Percentiles rank a stretch among this genome's conserved stretches.
These are phyloP conservation scores for Phengaris arion DNA, from an alignment of 2,888 invertebrate species.

Conservation along the genomic window DNA sequence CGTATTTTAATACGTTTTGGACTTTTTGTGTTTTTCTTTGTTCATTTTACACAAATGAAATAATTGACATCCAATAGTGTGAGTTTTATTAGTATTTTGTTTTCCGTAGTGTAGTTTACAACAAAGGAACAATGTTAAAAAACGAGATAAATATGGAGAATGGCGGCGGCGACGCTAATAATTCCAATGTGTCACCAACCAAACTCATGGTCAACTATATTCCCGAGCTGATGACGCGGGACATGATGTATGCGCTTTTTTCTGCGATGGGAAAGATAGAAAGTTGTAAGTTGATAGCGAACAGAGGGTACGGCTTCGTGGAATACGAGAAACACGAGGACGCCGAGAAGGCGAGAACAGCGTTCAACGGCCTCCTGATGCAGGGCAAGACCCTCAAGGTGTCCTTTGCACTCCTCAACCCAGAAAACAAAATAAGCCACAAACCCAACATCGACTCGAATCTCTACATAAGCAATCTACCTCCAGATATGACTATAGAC, in stretches of 20 bases:
- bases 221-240: constrained; percentile 77
- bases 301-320: constrained; percentile 76
- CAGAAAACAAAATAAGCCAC: constrained; percentile 74
- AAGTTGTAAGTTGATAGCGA: constrained; percentile 75
- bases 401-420: constrained; percentile 75
- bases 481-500: constrained; percentile 76
- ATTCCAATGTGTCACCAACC: constrained; percentile 77
- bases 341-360: constrained; percentile 75
- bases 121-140: constrained; percentile 67
- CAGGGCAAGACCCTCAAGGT: constrained; percentile 77
- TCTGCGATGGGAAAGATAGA: constrained; percentile 77
- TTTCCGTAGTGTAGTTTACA: constrained; percentile 72
- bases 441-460: constrained; percentile 76
- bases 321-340: constrained; percentile 77
- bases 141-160: constrained; percentile 74
- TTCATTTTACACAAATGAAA: constrained; percentile 72
- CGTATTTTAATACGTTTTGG: constrained; percentile 65
- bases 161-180: constrained; percentile 76
- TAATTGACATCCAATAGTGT: constrained; percentile 61
- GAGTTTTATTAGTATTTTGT: constrained; percentile 69
- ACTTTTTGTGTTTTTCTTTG: constrained; percentile 74
- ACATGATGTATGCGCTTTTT: constrained; percentile 78
- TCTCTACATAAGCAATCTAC: constrained; percentile 75
- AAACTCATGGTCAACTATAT: constrained; percentile 80
- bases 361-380: constrained; percentile 76